phyloP scores from a whole-genome alignment of 2,797 vertebrate species.

The Squalus acanthias region DNA sequence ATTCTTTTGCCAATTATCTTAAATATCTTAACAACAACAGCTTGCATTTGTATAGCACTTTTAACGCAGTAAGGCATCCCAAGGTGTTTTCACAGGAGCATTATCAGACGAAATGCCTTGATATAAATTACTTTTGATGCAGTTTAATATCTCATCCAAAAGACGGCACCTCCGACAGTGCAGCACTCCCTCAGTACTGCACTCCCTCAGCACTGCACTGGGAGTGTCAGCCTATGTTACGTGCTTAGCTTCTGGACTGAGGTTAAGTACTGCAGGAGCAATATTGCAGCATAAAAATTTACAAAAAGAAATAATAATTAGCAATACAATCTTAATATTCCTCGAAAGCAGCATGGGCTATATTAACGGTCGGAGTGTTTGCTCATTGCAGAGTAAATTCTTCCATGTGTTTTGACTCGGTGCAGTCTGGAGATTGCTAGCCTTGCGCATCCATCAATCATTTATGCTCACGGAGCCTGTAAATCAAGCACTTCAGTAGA shows the following conservation, averaged over 20 bases:
- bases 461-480: neutral
- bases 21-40: neutral
- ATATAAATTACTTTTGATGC: neutral
- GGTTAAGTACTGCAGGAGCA: neutral
- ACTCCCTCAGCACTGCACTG: no score
- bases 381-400: neutral
- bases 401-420: neutral
- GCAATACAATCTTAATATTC: neutral
- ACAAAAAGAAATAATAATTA: constrained; percentile 7
- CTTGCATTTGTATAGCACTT: neutral
- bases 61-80: neutral
- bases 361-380: neutral
- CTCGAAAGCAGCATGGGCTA: neutral
- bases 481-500: neutral
- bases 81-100: neutral
- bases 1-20: neutral
- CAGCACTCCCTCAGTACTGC: neutral
- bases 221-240: neutral
- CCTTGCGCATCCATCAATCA: constrained; percentile 4
- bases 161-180: neutral
- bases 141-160: neutral
- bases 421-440: neutral
- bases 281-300: no score
- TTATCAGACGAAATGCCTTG: neutral
- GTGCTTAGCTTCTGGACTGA: neutral